Conservation (phyloP, 2,888 invertebrate genomes). For the Halictus ligatus region DNA sequence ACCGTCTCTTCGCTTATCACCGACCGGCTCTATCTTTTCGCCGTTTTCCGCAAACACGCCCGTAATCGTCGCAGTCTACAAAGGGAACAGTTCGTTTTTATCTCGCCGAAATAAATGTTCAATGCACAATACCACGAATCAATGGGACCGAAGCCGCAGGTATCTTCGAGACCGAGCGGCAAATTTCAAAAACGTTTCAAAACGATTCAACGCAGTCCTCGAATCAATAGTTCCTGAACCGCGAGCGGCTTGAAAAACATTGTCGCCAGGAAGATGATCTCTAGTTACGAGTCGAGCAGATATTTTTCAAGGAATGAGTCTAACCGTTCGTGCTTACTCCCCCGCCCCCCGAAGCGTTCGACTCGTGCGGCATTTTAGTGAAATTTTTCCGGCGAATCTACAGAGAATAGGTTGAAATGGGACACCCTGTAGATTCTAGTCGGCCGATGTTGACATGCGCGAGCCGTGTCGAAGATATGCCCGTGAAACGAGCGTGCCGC, state of each 20-base stretch:
- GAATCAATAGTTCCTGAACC: neutral
- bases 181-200: neutral
- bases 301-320: neutral
- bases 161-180: neutral
- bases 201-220: neutral
- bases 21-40: neutral
- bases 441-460: constrained; percentile 50
- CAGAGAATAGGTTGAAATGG: neutral
- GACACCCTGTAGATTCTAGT: constrained; percentile 2
- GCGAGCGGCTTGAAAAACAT: neutral
- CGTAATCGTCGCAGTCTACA: neutral
- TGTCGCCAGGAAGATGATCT: neutral
- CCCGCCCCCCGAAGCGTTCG: neutral
- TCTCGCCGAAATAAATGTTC: neutral
- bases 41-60: neutral
- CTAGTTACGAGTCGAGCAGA: neutral
- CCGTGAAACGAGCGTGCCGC: constrained; percentile 41
- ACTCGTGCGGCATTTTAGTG: neutral
- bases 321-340: neutral
- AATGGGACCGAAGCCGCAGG: neutral
- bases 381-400: neutral
- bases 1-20: neutral
- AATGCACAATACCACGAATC: neutral
- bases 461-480: constrained; percentile 24
- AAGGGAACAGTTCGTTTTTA: neutral